Evolutionary conservation across 2,888 invertebrate genomes (phyloP).

Genomic region (Dasysyrphus tricinctus): DNA sequence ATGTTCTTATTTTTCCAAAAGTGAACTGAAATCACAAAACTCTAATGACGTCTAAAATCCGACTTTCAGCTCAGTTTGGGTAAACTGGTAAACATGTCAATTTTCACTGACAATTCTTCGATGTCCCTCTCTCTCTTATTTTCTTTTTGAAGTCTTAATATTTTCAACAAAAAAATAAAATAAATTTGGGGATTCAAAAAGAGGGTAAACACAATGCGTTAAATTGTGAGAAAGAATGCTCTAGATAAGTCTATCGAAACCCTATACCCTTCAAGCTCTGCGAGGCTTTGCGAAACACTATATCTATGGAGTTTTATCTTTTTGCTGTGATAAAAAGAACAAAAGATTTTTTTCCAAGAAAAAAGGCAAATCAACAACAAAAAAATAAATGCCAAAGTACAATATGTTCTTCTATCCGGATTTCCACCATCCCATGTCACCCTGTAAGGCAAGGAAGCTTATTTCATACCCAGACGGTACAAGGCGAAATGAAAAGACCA

Average conservation of each 20-base stretch:
- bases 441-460: neutral
- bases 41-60: slow-evolving; percentile 40
- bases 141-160: slow-evolving; percentile 53
- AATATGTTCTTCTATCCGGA: slow-evolving; percentile 45
- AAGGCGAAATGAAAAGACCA: neutral
- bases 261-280: neutral
- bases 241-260: neutral
- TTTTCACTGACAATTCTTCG: slow-evolving; percentile 44
- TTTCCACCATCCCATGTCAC: neutral
- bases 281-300: neutral
- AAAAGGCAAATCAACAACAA: slow-evolving; percentile 25
- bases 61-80: slow-evolving; percentile 35
- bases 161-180: slow-evolving; percentile 12
- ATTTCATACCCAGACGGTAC: slow-evolving; percentile 20
- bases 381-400: slow-evolving; percentile 15
- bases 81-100: slow-evolving; percentile 56
- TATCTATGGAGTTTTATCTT: neutral
- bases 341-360: slow-evolving; percentile 6
- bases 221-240: slow-evolving; percentile 52
- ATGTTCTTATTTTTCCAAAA: neutral
- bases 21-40: slow-evolving; percentile 4
- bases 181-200: slow-evolving; percentile 22
- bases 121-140: neutral
- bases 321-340: slow-evolving; percentile 5
- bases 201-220: slow-evolving; percentile 48